phyloP scores from a whole-genome alignment of 2,888 invertebrate genomes.

The Dysmachus trigonus region DNA sequence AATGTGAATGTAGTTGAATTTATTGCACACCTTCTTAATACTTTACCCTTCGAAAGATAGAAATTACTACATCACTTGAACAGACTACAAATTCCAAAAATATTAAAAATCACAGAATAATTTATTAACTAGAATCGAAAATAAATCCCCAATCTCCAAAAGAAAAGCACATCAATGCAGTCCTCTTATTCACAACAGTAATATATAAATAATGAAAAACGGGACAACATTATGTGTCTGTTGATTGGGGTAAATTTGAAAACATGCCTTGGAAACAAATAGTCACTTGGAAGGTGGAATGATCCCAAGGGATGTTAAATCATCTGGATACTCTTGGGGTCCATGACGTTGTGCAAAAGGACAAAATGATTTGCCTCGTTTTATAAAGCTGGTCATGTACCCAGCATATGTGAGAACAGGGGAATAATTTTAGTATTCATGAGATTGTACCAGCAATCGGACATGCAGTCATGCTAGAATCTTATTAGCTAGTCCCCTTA shows the following conservation, averaged over 20 bases:
- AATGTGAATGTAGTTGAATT: too few relatives aligned
- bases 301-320: constrained; percentile 26
- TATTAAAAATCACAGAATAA: not conserved
- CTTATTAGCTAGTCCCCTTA: constrained; percentile 15
- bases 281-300: not conserved
- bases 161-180: not conserved
- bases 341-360: not conserved
- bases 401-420: constrained; percentile 8
- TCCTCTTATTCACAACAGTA: not conserved
- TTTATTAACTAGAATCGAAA: not conserved
- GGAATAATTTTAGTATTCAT: constrained; percentile 35
- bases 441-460: not conserved
- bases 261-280: constrained; percentile 6
- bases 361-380: not conserved
- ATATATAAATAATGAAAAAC: constrained; percentile 32
- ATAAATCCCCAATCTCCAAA: not conserved
- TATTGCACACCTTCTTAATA: too few relatives aligned
- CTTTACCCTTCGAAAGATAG: not conserved
- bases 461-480: not conserved
- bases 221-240: not conserved
- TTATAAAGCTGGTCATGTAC: constrained; percentile 6
- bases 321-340: constrained; percentile 20
- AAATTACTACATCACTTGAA: not conserved
- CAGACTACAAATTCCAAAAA: not conserved
- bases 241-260: constrained; percentile 12